A percentile compares a stretch with the other conserved stretches of the same genome.
These are phyloP conservation scores for Cyprinella venusta DNA, from an alignment of 2,797 vertebrate genomes.

Conservation along the genomic window DNA sequence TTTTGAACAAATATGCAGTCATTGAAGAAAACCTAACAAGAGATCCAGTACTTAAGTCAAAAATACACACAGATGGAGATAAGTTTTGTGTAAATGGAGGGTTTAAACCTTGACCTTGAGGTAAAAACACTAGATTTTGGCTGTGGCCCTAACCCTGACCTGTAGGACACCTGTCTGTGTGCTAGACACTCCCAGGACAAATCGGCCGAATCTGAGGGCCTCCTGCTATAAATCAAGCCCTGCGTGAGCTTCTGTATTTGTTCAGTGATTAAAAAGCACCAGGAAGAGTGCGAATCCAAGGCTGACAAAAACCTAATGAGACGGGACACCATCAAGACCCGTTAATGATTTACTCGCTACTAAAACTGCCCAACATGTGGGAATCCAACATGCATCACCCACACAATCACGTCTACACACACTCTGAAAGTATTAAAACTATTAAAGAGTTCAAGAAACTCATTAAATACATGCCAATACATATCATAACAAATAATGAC, in stretches of 20 bases:
- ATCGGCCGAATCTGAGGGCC: conserved; percentile 71
- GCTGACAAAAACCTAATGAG: conserved; percentile 76
- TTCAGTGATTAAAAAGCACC: conserved; percentile 88
- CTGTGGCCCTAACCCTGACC: conserved; percentile 35
- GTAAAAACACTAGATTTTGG: background rate
- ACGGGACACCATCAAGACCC: conserved; percentile 70
- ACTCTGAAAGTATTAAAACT: conserved; percentile 2
- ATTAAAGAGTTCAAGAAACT: conserved; percentile 30
- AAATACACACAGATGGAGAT: conserved; percentile 38
- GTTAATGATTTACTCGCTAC: conserved; percentile 81
- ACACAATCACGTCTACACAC: conserved; percentile 13
- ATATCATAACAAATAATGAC: conserved; percentile 18
- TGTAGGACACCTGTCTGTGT: conserved; percentile 39
- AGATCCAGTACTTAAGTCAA: background rate
- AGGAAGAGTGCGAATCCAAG: conserved; percentile 73
- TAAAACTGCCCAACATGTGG: conserved; percentile 10
- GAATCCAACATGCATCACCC: conserved; percentile 30
- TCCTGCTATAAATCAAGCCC: conserved; percentile 84
- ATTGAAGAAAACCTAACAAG: conserved; percentile 54
- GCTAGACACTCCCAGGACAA: conserved; percentile 67
- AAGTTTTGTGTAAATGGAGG: background rate
- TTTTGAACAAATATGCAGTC: conserved; percentile 55
- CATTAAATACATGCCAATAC: conserved; percentile 27
- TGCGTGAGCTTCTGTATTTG: conserved; percentile 85
- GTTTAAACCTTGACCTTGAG: conserved; percentile 18